phyloP scores from a whole-genome alignment of 2,113 vertebrate genomes.

The Trematocara nigrifrons region DNA sequence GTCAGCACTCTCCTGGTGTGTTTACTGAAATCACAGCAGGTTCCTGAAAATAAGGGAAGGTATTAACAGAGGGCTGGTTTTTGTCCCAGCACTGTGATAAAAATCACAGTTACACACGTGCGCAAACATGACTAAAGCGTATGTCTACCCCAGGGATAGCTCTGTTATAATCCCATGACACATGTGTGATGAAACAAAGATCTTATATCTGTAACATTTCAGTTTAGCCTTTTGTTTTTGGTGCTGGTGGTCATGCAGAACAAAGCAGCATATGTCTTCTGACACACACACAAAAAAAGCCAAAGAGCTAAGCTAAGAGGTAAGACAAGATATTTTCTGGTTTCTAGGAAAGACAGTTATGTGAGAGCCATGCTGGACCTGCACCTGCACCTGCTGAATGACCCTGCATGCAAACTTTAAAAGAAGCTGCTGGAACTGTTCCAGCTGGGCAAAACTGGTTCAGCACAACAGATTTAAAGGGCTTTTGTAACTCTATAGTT shows the following conservation, averaged over 20 bases:
- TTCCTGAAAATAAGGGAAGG: conserved; percentile 46
- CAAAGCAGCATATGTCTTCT: not conserved
- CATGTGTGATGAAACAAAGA: conserved; percentile 35
- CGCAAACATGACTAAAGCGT: not conserved
- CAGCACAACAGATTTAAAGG: not conserved
- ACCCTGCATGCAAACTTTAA: not conserved
- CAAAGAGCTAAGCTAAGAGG: not conserved
- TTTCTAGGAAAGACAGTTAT: not conserved
- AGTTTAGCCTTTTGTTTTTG: not conserved
- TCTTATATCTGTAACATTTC: conserved; percentile 30
- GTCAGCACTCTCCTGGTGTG: conserved; percentile 3
- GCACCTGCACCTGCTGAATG: not conserved
- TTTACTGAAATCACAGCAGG: conserved; percentile 53
- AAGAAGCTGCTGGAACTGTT: not conserved
- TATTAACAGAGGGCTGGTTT: conserved; percentile 3
- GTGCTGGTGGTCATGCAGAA: not conserved
- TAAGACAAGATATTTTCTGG: not conserved
- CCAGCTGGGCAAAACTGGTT: not conserved
- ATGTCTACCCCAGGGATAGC: not conserved
- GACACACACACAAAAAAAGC: not conserved
- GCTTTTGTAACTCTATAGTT: not conserved
- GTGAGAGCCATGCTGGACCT: not conserved
- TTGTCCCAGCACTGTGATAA: not conserved
- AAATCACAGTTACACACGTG: not conserved
- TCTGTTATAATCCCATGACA: conserved; percentile 21